These are phyloP conservation scores for Coptodon rendalli DNA, from an alignment of 2,113 vertebrate species.

Conservation along the genomic window DNA sequence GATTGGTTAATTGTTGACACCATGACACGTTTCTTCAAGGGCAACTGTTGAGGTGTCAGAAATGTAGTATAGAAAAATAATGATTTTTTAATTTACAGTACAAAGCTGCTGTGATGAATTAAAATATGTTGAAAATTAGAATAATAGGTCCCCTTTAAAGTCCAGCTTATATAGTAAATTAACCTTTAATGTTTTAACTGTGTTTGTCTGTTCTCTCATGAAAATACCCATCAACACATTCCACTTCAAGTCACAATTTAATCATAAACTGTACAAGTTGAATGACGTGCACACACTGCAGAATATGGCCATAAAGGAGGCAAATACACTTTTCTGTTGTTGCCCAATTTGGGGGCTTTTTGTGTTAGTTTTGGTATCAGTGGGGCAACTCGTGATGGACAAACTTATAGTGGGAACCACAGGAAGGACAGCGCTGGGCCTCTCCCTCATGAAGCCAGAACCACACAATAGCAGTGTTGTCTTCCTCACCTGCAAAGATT, in stretches of 20 bases:
- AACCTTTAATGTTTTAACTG: background rate
- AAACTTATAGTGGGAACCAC: constrained; percentile 59
- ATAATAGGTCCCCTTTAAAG: background rate
- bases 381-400: constrained; percentile 66
- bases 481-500: constrained; percentile 56
- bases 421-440: constrained; percentile 66
- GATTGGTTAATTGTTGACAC: background rate
- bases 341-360: background rate
- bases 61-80: background rate
- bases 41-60: background rate
- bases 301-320: background rate
- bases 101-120: background rate
- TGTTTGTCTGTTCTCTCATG: background rate
- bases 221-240: background rate
- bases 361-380: constrained; percentile 7
- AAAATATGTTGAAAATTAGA: background rate
- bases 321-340: background rate
- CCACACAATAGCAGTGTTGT: constrained; percentile 61
- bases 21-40: background rate
- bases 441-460: constrained; percentile 71
- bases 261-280: constrained; percentile 34
- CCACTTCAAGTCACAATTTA: constrained; percentile 35
- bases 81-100: background rate
- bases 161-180: background rate
- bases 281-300: background rate